A percentile compares a stretch with the other conserved stretches of the same genome.
phyloP scores from a whole-genome alignment of 2,113 vertebrate species.

The Calidris pygmaea region DNA sequence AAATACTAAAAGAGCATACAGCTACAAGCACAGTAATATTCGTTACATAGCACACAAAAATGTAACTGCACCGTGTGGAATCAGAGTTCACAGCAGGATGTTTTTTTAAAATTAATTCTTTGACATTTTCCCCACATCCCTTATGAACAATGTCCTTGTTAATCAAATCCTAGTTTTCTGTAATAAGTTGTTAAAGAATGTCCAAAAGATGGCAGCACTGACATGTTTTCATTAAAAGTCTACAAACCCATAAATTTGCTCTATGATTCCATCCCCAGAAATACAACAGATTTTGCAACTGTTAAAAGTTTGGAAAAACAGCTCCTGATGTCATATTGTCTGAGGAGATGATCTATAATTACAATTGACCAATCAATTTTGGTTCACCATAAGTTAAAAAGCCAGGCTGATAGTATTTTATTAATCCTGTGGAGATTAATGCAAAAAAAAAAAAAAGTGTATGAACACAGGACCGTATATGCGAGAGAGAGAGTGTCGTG shows the following conservation, averaged over 20 bases:
- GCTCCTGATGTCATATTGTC: neutral
- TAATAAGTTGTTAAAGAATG: neutral
- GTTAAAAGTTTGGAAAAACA: neutral
- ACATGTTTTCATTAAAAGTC: neutral
- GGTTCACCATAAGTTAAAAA: neutral
- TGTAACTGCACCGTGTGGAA: neutral
- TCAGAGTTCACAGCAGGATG: neutral
- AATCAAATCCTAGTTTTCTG: neutral
- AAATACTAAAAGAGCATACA: neutral
- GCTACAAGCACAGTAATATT: neutral
- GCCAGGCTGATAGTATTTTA: neutral
- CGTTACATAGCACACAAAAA: neutral
- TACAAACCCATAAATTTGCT: neutral
- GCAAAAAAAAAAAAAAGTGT: neutral
- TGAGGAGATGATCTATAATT: neutral
- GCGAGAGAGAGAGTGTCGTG: neutral
- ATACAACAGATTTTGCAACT: neutral
- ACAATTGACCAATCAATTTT: neutral
- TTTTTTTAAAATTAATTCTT: neutral
- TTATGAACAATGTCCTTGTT: neutral
- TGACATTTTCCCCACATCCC: neutral
- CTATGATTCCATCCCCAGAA: neutral
- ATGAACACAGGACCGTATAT: neutral
- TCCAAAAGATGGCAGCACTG: slow-evolving; percentile 50
- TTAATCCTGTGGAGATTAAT: neutral